Evolutionary conservation across 2,888 invertebrate genomes (phyloP).

Genomic region (Amorpha juglandis): DNA sequence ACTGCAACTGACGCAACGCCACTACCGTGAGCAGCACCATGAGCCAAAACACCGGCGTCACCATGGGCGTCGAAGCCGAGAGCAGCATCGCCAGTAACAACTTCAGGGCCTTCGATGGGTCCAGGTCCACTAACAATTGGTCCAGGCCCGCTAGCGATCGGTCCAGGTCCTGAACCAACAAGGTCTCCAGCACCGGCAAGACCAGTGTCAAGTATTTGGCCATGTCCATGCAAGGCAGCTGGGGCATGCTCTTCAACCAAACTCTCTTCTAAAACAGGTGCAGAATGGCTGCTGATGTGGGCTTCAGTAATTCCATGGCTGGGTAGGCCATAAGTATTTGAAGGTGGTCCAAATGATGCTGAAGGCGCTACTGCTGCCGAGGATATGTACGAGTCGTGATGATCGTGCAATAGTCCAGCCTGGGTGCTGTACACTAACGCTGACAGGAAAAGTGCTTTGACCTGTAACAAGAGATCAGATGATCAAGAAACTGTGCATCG

Average conservation of each 20-base stretch:
- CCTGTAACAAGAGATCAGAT: constrained; percentile 60
- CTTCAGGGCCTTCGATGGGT: too few relatives aligned
- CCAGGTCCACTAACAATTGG: constrained; percentile 34
- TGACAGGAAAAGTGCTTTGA: constrained; percentile 66
- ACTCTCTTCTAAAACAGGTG: constrained; percentile 37
- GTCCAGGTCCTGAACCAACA: constrained; percentile 32
- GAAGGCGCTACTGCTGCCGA: constrained; percentile 69
- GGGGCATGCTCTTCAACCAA: constrained; percentile 41
- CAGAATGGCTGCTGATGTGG: constrained; percentile 32
- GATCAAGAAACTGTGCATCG: constrained; percentile 23
- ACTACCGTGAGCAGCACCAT: constrained; percentile 29
- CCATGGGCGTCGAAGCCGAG: constrained; percentile 26
- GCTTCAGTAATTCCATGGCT: constrained; percentile 33
- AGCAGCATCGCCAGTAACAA: constrained; percentile 31
- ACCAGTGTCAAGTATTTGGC: constrained; percentile 24
- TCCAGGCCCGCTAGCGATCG: constrained; percentile 28
- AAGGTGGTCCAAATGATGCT: constrained; percentile 69
- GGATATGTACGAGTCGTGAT: constrained; percentile 65
- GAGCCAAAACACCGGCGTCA: constrained; percentile 22
- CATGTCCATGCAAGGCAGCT: constrained; percentile 17
- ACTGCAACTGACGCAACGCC: constrained; percentile 39
- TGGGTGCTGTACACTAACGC: constrained; percentile 65
- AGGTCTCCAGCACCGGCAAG: constrained; percentile 20
- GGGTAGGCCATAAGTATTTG: constrained; percentile 63
- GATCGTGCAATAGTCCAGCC: constrained; percentile 61